Percentiles rank a stretch among this genome's conserved stretches.
Conservation (phyloP, 2,113 vertebrate genomes). For the Myrmecophaga tridactyla region DNA sequence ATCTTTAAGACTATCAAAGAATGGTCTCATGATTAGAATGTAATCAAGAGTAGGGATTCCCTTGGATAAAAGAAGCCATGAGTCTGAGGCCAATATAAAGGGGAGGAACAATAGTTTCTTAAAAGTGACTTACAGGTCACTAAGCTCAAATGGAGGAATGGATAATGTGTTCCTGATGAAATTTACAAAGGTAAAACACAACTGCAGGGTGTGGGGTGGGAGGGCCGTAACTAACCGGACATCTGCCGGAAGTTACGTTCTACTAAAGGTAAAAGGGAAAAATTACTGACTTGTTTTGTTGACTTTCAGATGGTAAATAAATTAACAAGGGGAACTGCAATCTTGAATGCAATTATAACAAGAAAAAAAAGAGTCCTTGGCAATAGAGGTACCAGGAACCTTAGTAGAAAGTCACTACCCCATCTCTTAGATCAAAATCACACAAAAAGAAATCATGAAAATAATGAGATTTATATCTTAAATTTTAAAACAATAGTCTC, state of each 20-base stretch:
- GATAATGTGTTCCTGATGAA: neutral
- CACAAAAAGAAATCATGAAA: too few species aligned
- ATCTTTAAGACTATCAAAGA: slow-evolving; percentile 16
- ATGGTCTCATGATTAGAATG: neutral
- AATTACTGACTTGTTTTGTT: neutral
- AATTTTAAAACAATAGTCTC: slow-evolving; percentile 9
- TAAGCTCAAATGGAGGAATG: neutral
- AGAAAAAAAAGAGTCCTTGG: too few species aligned
- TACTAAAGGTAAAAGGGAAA: neutral
- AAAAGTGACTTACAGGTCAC: neutral
- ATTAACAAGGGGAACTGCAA: neutral
- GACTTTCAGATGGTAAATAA: neutral
- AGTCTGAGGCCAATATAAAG: neutral
- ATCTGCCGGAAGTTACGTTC: neutral
- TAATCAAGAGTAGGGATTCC: neutral
- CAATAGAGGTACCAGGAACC: neutral
- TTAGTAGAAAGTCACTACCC: too few species aligned
- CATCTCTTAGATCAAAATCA: too few species aligned
- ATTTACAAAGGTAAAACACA: neutral
- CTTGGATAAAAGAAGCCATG: neutral
- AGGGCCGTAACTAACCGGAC: neutral
- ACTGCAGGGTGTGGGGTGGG: neutral
- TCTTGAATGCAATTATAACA: neutral
- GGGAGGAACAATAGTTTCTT: neutral
- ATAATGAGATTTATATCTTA: too few species aligned